Evolutionary conservation across 2,113 vertebrate species (phyloP), one percentile per base, ranked within the genome.

Genomic region (Prionailurus viverrinus): DNA sequence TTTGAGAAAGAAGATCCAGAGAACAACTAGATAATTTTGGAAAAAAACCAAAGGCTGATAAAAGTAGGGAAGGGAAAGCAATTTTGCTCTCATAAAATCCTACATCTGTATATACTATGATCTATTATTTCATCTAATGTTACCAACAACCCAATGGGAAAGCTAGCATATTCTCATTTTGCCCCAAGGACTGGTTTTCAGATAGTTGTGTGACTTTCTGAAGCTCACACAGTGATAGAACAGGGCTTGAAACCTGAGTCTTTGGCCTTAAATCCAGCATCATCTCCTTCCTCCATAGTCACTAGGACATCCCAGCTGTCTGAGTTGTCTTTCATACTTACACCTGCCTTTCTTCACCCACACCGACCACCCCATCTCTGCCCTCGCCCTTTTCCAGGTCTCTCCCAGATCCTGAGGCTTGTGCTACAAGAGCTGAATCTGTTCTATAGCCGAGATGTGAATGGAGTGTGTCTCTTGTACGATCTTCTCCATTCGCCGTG

Each of bases 401-500:
- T 99, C 58, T 99, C 99, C 95, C 99, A 99, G 97, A 98, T 99
- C 98, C 98, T 99, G 97, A 98, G 98, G 63, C 98, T 99, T 85
- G 99, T 99, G 84, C 98, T 99, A 21, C 98, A 99, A 95, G 99
- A 99, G 96, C 98, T 99, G 98, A 99, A 98, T 71, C 96, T 99
- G 85, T 99, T 99, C 15, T 98, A 99, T 18, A 98, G 98, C 74
- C 98, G 97, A 61, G 99, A 99, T 63, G 97, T 99, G 91, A 99
- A 99, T 10, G 99, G 99, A 0, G 98, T 99, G 45, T 98, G 99
- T 65, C 96, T 99, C 55, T 98, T 99, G 4, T 99, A 99, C 10
- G 98, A 99, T 95, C 99, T 99, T 74, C 99, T 99, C 79, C 99
- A 99, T 41, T 99, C 99, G 7, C 98, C 98, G 0, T 99, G 99